phyloP scores from a whole-genome alignment of 2,113 vertebrate genomes.

The Actenoides hombroni region DNA sequence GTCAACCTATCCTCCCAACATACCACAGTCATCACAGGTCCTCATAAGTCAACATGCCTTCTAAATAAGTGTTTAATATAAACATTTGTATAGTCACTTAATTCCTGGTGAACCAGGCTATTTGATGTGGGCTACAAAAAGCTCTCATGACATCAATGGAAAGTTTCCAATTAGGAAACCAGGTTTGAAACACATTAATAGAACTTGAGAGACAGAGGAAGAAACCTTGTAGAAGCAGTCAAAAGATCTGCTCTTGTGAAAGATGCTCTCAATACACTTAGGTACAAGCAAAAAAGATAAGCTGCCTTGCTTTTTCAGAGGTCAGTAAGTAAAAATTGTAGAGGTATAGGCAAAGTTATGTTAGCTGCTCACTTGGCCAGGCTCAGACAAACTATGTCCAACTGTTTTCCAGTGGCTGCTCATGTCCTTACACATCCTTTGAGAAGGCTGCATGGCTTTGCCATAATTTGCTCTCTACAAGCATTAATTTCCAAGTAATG shows the following conservation, averaged over 20 bases:
- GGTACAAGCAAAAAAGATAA: not conserved
- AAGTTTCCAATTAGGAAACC: slow-evolving; percentile 29
- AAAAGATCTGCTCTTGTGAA: not conserved
- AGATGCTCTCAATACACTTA: not conserved
- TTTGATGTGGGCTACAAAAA: slow-evolving; percentile 15
- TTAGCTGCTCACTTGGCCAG: not conserved
- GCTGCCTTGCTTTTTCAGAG: not conserved
- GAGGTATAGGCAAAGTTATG: not conserved
- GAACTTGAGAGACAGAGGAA: not conserved
- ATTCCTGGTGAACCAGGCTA: not conserved
- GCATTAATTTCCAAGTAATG: not conserved
- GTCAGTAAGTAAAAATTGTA: rapidly evolving
- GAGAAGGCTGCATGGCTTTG: not conserved
- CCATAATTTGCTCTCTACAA: not conserved
- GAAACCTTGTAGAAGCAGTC: not conserved
- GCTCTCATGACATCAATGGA: slow-evolving; percentile 21
- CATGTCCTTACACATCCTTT: not conserved
- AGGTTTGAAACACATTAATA: not conserved
- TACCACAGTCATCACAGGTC: slow-evolving; percentile 6
- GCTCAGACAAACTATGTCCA: not conserved
- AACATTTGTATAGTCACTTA: slow-evolving; percentile 55
- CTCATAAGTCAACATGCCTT: slow-evolving; percentile 18
- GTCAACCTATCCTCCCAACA: slow-evolving; percentile 26
- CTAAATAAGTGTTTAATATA: slow-evolving; percentile 40
- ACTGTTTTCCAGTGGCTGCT: not conserved